phyloP scores from a whole-genome alignment of 2,113 vertebrate species.

The Onychorhynchus coronatus region DNA sequence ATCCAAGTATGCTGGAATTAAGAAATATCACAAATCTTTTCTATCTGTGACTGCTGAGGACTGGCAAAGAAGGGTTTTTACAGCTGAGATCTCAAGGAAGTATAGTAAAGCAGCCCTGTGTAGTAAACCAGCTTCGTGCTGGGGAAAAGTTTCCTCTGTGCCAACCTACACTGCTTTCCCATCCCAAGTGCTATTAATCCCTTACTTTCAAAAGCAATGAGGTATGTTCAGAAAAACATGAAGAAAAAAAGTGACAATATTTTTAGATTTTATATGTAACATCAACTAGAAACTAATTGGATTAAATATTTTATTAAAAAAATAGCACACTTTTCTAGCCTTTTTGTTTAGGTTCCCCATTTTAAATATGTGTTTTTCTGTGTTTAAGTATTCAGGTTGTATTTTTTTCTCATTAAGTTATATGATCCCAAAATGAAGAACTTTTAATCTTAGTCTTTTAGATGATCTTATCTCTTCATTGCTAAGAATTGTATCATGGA shows the following conservation, averaged over 20 bases:
- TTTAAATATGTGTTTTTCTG: conserved; percentile 37
- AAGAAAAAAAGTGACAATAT: not conserved
- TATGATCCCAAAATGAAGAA: not conserved
- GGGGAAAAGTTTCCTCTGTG: not conserved
- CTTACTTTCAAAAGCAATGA: conserved; percentile 14
- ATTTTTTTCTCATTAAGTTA: conserved; percentile 33
- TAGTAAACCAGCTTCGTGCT: not conserved
- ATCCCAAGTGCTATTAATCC: not conserved
- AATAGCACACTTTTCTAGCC: conserved; percentile 17
- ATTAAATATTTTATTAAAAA: conserved; percentile 47
- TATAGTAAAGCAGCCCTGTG: not conserved
- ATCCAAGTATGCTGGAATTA: not conserved
- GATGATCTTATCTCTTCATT: not conserved
- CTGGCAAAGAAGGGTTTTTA: not conserved
- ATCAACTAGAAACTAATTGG: conserved; percentile 53
- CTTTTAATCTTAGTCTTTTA: not conserved
- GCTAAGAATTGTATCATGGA: not conserved
- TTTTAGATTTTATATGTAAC: conserved; percentile 53
- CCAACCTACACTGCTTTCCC: not conserved
- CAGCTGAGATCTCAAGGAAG: not conserved
- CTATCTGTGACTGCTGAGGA: not conserved
- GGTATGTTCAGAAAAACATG: not conserved
- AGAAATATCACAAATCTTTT: not conserved
- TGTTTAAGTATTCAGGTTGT: conserved; percentile 33
- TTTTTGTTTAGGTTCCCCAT: conserved; percentile 8